A percentile compares a stretch with the other conserved stretches of the same genome.
These are phyloP conservation scores for Pygmarrhopalites habei DNA, from an alignment of 1,140 invertebrate genomes.

Conservation along the genomic window DNA sequence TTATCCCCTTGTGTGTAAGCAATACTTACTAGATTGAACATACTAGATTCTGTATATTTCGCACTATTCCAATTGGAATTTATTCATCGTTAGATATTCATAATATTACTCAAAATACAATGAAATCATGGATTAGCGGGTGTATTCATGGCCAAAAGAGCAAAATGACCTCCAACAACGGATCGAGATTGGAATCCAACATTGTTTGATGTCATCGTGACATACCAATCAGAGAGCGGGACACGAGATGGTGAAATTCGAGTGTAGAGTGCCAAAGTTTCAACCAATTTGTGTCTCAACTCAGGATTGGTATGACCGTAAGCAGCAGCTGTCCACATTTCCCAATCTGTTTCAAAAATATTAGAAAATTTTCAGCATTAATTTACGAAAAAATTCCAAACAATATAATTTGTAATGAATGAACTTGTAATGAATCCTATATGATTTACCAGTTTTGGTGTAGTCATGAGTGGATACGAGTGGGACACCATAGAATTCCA, in stretches of 20 bases:
- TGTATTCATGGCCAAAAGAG: slow-evolving; percentile 18
- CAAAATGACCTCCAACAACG: slow-evolving; percentile 32
- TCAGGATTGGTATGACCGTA: slow-evolving; percentile 24
- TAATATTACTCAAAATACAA: too few relatives aligned
- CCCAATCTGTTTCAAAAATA: slow-evolving; percentile 37
- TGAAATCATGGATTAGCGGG: too few relatives aligned
- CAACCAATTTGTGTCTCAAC: slow-evolving; percentile 13
- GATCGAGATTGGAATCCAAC: slow-evolving; percentile 22
- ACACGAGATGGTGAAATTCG: slow-evolving; percentile 12
- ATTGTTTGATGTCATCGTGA: slow-evolving; percentile 15
- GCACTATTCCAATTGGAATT: too few relatives aligned
- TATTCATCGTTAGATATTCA: too few relatives aligned
- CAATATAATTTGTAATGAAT: neutral
- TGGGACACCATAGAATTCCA: slow-evolving; percentile 32
- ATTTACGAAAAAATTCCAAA: too few relatives aligned
- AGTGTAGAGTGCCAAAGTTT: slow-evolving; percentile 4
- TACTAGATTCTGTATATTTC: too few relatives aligned
- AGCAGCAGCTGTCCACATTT: slow-evolving; percentile 35
- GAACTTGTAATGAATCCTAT: too few relatives aligned
- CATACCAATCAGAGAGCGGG: slow-evolving; percentile 32
- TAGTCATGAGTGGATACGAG: slow-evolving; percentile 26
- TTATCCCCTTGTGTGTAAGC: too few relatives aligned
- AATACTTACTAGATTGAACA: too few relatives aligned
- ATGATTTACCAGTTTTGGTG: slow-evolving; percentile 32
- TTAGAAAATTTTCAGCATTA: too few relatives aligned